Percentiles rank a stretch among this genome's conserved stretches.
phyloP scores from a whole-genome alignment of 2,888 invertebrate genomes.

The Chrysolina americana region DNA sequence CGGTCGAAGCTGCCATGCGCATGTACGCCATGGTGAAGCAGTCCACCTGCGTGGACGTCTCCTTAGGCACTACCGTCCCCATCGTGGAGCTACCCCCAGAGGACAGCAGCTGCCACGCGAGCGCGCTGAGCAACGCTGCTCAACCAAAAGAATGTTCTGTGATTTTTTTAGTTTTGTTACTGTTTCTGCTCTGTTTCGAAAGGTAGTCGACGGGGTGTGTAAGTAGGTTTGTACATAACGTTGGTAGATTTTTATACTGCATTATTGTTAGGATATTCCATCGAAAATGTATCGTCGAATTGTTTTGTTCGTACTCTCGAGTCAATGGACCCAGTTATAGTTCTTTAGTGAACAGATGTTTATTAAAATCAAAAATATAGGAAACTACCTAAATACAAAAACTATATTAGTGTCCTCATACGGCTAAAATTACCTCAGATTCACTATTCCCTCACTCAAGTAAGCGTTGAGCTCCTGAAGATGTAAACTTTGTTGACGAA shows the following conservation, averaged over 20 bases:
- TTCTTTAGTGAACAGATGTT: too few species aligned
- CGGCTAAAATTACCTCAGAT: too few species aligned
- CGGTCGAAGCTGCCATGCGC: slow-evolving; percentile 67
- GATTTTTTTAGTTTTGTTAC: slow-evolving; percentile 27
- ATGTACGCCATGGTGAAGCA: slow-evolving; percentile 74
- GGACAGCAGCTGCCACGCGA: slow-evolving; percentile 88
- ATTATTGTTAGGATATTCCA: slow-evolving; percentile 7
- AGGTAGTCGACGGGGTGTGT: slow-evolving; percentile 33
- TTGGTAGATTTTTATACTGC: slow-evolving; percentile 16
- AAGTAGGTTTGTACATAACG: slow-evolving; percentile 8
- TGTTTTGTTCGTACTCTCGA: too few species aligned
- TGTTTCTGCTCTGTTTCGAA: slow-evolving; percentile 24
- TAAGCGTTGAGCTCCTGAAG: too few species aligned
- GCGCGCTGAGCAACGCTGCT: slow-evolving; percentile 77
- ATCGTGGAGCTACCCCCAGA: slow-evolving; percentile 84
- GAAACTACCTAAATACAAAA: too few species aligned
- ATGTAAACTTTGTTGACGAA: too few species aligned
- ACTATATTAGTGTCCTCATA: too few species aligned
- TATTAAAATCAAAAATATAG: too few species aligned
- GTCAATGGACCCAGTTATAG: too few species aligned
- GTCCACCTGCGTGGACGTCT: slow-evolving; percentile 80
- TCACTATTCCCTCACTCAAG: too few species aligned
- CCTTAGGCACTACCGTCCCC: slow-evolving; percentile 76
- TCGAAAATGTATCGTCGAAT: neutral
- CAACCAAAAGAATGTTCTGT: slow-evolving; percentile 1